These are phyloP conservation scores for Dendrolimus punctatus DNA, from an alignment of 1,140 invertebrate species.

Conservation along the genomic window DNA sequence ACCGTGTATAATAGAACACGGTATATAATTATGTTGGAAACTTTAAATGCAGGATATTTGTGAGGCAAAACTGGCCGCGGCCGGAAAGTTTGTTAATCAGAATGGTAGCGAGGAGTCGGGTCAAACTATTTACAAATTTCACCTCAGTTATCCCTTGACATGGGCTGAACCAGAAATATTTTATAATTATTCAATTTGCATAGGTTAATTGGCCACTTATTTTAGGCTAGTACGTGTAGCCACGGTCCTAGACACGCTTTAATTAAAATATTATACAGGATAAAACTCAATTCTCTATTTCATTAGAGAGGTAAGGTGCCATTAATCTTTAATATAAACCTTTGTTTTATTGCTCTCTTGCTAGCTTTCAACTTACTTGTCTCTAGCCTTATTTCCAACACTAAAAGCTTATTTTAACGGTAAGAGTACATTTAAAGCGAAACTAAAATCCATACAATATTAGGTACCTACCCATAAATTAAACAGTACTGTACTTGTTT, in stretches of 20 bases:
- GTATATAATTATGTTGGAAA: conserved; percentile 7
- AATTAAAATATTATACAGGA: conserved; percentile 4
- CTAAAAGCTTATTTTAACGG: too few relatives aligned
- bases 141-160: conserved; percentile 26
- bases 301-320: too few relatives aligned
- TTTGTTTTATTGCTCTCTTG: too few relatives aligned
- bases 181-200: conserved; percentile 43
- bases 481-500: too few relatives aligned
- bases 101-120: conserved; percentile 33
- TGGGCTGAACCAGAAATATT: conserved; percentile 28
- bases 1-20: too few relatives aligned
- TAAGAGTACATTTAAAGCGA: too few relatives aligned
- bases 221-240: conserved; percentile 9
- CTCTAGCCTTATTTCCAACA: too few relatives aligned
- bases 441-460: too few relatives aligned
- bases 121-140: conserved; percentile 45
- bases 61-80: conserved; percentile 32
- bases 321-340: too few relatives aligned
- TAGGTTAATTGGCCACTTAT: conserved; percentile 33
- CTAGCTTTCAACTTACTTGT: too few relatives aligned
- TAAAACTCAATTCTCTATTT: too few relatives aligned
- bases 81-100: conserved; percentile 55
- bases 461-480: too few relatives aligned
- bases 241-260: conserved; percentile 1
- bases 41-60: conserved; percentile 45